Evolutionary conservation across 1,140 invertebrate genomes (phyloP), one percentile per base, ranked within the genome.

Genomic region (Drosophila kikkawai): DNA sequence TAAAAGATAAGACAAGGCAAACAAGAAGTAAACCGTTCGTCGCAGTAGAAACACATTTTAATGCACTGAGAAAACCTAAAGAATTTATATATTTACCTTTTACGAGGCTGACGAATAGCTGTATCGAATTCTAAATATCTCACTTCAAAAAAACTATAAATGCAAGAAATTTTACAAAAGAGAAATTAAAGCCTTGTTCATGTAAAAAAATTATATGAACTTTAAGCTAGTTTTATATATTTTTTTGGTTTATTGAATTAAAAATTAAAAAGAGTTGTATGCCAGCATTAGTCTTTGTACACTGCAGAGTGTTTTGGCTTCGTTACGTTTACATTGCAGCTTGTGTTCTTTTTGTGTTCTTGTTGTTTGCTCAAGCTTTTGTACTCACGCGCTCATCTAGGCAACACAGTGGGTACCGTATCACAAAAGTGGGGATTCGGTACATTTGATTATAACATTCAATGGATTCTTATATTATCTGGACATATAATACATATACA

Each of bases 281-380:
- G 29, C 1, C 3, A 34, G n/a, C 7, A 13, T 11, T 32, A 37
- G 64, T 59, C 42, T 17, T 34, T 65, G 9, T 32, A n/a, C 26
- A 67, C 15, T 67, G 32, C 37, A 70, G 79, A 68, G 83, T 86
- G 63, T 82, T 79, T 29, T 26, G 22, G 58, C 55, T 82, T 85
- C 79, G 82, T 71, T 86, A 75, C 37, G 47, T 48, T 68, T 84
- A 81, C 60, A 78, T 67, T 60, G 55, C 22, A 15, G 60, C 47
- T 56, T 6, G 47, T 15, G 47, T 32, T 15, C 15, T 53, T 61
- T 11, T 1, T 51, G 42, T 45, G 55, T 80, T 79, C 63, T 57
- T 80, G 64, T 83, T 83, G 48, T 82, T 87, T 87, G 65, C 64
- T 70, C 53, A 80, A 82, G 76, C 79, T 87, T 75, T 83, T 78